Evolutionary conservation across 2,888 invertebrate genomes (phyloP), one percentile per base, ranked within the genome.

Genomic region (Pimpla rufipes): DNA sequence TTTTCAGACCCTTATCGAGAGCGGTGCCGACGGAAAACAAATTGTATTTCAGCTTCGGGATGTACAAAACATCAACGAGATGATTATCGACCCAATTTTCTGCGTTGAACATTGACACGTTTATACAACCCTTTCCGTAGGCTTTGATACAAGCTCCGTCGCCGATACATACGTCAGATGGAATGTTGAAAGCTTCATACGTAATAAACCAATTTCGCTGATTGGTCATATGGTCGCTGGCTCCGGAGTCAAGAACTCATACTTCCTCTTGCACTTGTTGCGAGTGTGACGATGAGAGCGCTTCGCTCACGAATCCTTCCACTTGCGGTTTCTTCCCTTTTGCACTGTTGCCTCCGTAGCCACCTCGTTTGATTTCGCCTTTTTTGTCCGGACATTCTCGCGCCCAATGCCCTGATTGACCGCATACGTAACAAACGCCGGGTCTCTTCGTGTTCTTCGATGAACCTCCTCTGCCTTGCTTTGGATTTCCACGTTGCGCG

Each of bases 201-300:
- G 68, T 47, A 13, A 42, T 35, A 18, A 23, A 67, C 77, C n/a
- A n/a, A n/a, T n/a, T n/a, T n/a, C n/a, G n/a, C n/a, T n/a, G n/a
- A n/a, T n/a, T n/a, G n/a, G n/a, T n/a, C n/a, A n/a, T 85, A 16
- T 85, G 74, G 29, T 85, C 82, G 23, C 81, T 82, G 6, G 85
- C 82, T 35, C 79, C 77, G 0, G 77, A 79, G 40, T 82, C 84
- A 10, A 84, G 11, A 45, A 82, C 10, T 64, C 73, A 79, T n/a
- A 21, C 45, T 59, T 59, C 42, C 7, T 79, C 29, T 68, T 52
- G 11, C 0, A 18, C 23, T 10, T 5, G 68, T 11, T 59, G 42
- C 42, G 8, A 0, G 0, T 23, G 7, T 35, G 10, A 45, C 18
- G 80, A 74, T 8, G 29, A 8, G 7, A 81, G n/a, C 4, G 70